Evolutionary conservation across 2,888 invertebrate species (phyloP), one percentile per base, ranked within the genome.

Genomic region (Agrochola circellaris): DNA sequence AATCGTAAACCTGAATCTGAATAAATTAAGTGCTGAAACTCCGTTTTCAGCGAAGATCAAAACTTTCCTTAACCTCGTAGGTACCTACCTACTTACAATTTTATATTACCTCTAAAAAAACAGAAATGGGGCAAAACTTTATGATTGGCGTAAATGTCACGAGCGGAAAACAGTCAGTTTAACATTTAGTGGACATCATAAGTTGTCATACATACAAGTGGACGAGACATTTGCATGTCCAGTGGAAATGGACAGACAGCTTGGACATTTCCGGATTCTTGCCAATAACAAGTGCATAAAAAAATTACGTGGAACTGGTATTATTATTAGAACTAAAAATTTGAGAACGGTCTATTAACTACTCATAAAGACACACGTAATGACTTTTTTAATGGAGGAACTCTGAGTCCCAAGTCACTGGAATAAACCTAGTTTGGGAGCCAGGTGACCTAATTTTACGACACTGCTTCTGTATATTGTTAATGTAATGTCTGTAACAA

Each of bases 81-180:
- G 48, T 15, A 51, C 2, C 4, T 15, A 51, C 2, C 4, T 26
- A 45, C 20, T 26, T 26, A 26, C 23, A 9, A 54, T 17, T 15
- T 54, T 26, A 62, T 34, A 60, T 68, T 70, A 34, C 17, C 20
- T 17, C 42, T 8, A n/a, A 15, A 26, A 58, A 67, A 56, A 6
- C 58, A 68, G 62, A 86, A 79, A 74, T 79, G 71, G 79, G 62
- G 5, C 77, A 70, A 74, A 75, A 69, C 73, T 77, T 42, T 82
- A 72, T 85, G 81, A 80, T 64, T 84, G 81, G 75, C 84, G 62
- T 81, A 72, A 76, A 60, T 76, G 82, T 81, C 73, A 81, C 75
- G 45, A 66, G 45, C 65, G 77, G 68, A 64, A 62, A 54, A n/a
- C 66, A 70, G 48, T 65, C 68, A 69, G 71, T 56, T 81, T 69